Conservation (phyloP, 2,113 vertebrate genomes). For the Bubalus kerabau region DNA sequence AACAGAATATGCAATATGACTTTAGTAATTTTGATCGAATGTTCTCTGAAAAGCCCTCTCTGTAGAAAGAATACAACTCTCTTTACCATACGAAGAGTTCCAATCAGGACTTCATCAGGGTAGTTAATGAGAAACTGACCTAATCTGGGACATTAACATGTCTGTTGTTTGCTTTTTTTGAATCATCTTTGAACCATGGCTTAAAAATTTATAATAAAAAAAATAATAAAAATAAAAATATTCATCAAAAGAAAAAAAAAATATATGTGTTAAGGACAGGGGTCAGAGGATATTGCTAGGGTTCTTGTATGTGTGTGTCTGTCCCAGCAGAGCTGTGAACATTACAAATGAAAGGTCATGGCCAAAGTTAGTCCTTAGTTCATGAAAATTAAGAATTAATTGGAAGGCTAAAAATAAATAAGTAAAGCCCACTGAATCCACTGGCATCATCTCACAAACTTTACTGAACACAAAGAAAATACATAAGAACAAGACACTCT, state of each 20-base stretch:
- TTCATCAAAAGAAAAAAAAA: too few species aligned
- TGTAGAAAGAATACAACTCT: background rate
- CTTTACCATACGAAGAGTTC: background rate
- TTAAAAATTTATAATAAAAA: background rate
- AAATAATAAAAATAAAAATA: too few species aligned
- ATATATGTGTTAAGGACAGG: background rate
- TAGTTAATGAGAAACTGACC: background rate
- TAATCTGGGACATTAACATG: background rate
- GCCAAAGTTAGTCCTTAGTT: background rate
- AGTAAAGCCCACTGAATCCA: background rate
- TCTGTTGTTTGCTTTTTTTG: background rate
- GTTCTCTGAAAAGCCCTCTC: background rate
- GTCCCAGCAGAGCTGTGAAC: background rate
- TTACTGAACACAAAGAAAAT: background rate
- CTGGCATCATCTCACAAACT: background rate
- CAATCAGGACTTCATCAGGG: background rate
- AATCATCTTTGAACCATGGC: background rate
- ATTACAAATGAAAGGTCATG: background rate
- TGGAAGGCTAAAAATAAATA: background rate
- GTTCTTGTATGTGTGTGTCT: background rate
- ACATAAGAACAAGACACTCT: background rate
- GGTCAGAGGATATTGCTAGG: background rate
- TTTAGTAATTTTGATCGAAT: background rate
- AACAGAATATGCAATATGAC: background rate
- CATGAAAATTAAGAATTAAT: background rate